phyloP scores from a whole-genome alignment of 2,113 vertebrate species.

The Gorsachius goisagi region DNA sequence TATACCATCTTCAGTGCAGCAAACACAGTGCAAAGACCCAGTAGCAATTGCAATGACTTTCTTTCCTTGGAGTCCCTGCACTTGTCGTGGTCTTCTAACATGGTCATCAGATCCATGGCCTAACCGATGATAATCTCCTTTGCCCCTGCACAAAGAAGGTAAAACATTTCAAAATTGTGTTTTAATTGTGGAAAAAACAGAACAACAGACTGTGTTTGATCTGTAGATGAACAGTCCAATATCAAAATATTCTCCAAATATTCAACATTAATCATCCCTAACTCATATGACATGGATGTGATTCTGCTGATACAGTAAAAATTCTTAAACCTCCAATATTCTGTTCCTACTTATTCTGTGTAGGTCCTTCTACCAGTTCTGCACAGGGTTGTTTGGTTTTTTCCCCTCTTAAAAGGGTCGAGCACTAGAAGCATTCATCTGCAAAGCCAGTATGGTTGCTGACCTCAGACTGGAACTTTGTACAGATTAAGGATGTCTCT shows the following conservation, averaged over 20 bases:
- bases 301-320: neutral
- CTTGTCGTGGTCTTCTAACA: constrained; percentile 92
- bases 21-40: constrained; percentile 97
- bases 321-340: neutral
- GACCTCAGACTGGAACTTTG: neutral
- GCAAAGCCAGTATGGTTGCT: neutral
- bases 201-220: neutral
- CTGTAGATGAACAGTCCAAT: neutral
- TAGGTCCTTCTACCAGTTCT: neutral
- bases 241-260: neutral
- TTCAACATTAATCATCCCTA: neutral
- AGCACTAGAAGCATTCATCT: neutral
- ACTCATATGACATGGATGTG: neutral
- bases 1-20: constrained; percentile 97
- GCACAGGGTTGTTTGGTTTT: neutral
- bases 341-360: neutral
- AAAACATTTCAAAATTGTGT: neutral
- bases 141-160: constrained; percentile 83
- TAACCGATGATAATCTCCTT: constrained; percentile 95
- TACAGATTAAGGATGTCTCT: neutral
- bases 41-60: constrained; percentile 98
- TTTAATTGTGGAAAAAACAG: neutral
- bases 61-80: constrained; percentile 96
- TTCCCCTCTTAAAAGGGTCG: neutral
- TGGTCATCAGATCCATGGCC: constrained; percentile 98